A percentile compares a stretch with the other conserved stretches of the same genome.
Conservation (phyloP, 2,797 vertebrate species). For the Notolabrus celidotus region DNA sequence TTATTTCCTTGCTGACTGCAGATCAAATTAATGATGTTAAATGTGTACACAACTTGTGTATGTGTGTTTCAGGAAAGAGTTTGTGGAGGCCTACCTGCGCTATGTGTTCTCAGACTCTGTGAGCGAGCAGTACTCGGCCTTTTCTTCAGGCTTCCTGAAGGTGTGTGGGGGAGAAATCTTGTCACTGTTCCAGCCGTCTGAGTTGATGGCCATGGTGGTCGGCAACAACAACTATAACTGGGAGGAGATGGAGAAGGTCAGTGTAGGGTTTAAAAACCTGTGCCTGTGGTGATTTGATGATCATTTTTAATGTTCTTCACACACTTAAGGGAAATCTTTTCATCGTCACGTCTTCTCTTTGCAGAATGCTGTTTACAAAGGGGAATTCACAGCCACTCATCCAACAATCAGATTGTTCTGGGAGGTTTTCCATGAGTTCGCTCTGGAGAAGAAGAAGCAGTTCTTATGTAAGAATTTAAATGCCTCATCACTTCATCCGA, state of each 20-base stretch:
- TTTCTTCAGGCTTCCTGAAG: constrained; percentile 96
- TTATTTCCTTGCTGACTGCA: constrained; percentile 22
- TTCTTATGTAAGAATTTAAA: constrained; percentile 91
- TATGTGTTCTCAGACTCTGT: constrained; percentile 92
- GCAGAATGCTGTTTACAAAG: constrained; percentile 94
- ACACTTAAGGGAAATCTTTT: background rate
- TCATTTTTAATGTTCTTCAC: too few relatives aligned
- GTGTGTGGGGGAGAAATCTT: constrained; percentile 96
- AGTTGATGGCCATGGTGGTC: constrained; percentile 98
- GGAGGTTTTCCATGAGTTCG: constrained; percentile 97
- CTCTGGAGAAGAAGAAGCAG: constrained; percentile 97
- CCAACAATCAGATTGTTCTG: constrained; percentile 96
- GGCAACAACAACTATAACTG: constrained; percentile 98
- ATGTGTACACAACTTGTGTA: constrained; percentile 14
- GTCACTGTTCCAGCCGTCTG: constrained; percentile 95
- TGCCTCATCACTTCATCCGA: background rate
- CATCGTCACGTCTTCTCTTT: background rate
- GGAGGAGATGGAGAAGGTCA: constrained; percentile 96
- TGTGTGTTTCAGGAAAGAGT: constrained; percentile 88
- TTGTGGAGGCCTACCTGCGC: constrained; percentile 94
- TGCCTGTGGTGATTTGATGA: too few relatives aligned
- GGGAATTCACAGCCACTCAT: constrained; percentile 93
- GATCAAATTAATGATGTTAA: constrained; percentile 9
- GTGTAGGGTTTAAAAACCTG: constrained; percentile 11
- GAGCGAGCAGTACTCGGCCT: constrained; percentile 92